Percentiles rank a stretch among this genome's conserved stretches.
These are phyloP conservation scores for Temnothorax rugatulus DNA, from an alignment of 2,888 invertebrate genomes.

Conservation along the genomic window DNA sequence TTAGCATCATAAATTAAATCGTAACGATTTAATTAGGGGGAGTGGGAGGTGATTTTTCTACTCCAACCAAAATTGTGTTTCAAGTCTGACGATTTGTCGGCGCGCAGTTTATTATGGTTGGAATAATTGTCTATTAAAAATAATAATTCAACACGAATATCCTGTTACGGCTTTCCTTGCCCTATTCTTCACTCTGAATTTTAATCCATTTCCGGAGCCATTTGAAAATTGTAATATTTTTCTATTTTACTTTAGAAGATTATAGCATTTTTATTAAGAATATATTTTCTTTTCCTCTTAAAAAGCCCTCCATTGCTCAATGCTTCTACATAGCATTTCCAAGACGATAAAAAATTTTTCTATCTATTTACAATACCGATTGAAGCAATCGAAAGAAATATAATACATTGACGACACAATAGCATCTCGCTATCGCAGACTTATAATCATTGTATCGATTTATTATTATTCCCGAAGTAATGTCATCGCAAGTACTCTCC, in stretches of 20 bases:
- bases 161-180: no score
- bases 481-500: neutral
- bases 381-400: neutral
- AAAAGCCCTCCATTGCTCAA: neutral
- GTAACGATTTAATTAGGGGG: no score
- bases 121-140: no score
- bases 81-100: no score
- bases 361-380: slow-evolving; percentile 23
- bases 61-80: no score
- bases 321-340: neutral
- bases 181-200: no score
- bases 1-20: no score
- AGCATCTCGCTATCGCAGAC: neutral
- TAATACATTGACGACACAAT: slow-evolving; percentile 18
- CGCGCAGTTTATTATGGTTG: no score
- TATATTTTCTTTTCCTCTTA: neutral
- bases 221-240: no score
- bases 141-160: no score
- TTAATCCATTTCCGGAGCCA: no score
- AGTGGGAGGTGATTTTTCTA: no score
- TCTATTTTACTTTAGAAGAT: neutral
- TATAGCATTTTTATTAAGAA: slow-evolving; percentile 2
- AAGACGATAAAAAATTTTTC: neutral
- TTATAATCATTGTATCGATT: slow-evolving; percentile 39
- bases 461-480: slow-evolving; percentile 29